These are phyloP conservation scores for Etheostoma cragini DNA, from an alignment of 2,113 vertebrate species.

Conservation along the genomic window DNA sequence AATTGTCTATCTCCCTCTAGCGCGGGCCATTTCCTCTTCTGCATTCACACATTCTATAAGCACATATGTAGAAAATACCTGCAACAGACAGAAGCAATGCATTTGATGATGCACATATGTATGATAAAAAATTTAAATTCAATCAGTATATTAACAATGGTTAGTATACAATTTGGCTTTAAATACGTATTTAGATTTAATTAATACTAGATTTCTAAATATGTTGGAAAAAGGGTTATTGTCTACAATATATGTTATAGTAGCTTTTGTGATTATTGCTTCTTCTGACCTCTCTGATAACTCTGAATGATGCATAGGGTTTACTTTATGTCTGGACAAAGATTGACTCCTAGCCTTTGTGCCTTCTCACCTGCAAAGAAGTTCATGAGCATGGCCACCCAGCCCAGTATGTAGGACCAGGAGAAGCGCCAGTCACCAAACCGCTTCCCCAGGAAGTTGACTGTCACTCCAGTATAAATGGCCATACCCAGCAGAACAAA, in stretches of 20 bases:
- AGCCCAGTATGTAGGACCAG: slow-evolving; percentile 92
- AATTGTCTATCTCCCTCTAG: slow-evolving; percentile 63
- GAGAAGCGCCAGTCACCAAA: slow-evolving; percentile 92
- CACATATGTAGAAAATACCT: slow-evolving; percentile 93
- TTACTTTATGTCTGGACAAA: neutral
- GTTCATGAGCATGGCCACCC: slow-evolving; percentile 91
- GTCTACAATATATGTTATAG: neutral
- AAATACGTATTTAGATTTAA: neutral
- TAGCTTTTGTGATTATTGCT: neutral
- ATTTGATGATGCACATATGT: neutral
- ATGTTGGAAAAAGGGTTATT: neutral
- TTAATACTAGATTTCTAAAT: neutral
- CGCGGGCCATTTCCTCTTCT: slow-evolving; percentile 82
- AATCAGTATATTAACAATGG: neutral
- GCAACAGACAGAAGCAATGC: slow-evolving; percentile 36
- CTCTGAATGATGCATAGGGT: neutral
- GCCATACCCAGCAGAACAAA: slow-evolving; percentile 88
- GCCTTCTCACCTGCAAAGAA: slow-evolving; percentile 88
- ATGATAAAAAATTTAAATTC: neutral
- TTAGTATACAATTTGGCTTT: neutral
- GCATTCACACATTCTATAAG: slow-evolving; percentile 88
- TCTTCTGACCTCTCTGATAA: neutral
- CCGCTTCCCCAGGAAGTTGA: slow-evolving; percentile 89
- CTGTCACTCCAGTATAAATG: slow-evolving; percentile 89
- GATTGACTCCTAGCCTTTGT: neutral